Conservation (phyloP, 2,797 vertebrate species). For the Hydrolagus colliei region DNA sequence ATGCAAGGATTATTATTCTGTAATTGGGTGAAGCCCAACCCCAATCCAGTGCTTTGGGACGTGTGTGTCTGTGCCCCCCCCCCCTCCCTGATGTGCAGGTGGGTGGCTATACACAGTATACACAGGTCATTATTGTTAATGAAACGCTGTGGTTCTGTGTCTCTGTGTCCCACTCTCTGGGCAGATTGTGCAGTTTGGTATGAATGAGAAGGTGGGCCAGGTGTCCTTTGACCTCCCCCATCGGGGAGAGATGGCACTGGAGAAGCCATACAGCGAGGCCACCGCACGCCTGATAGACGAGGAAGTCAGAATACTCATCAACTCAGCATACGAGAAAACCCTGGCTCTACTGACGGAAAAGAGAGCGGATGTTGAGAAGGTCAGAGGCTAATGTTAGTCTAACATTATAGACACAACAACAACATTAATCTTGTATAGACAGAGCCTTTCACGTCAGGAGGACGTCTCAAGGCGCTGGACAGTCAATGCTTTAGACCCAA, state of each 20-base stretch:
- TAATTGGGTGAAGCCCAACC: no score
- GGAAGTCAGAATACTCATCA: constrained; percentile 77
- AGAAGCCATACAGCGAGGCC: constrained; percentile 93
- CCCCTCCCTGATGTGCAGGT: no score
- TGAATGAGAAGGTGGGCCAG: constrained; percentile 91
- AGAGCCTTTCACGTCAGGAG: no score
- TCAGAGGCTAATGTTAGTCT: constrained; percentile 40
- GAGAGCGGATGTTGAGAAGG: constrained; percentile 86
- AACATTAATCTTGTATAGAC: no score
- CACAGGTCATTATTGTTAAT: background rate
- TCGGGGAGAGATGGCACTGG: constrained; percentile 85
- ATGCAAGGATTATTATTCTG: no score
- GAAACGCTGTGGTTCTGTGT: no score
- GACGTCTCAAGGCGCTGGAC: no score
- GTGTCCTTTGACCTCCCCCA: constrained; percentile 90
- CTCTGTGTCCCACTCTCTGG: background rate
- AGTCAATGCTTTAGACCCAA: no score
- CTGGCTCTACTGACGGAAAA: constrained; percentile 67
- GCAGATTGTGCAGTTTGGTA: constrained; percentile 94
- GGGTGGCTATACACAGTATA: no score
- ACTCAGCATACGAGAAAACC: constrained; percentile 71
- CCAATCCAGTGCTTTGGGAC: no score
- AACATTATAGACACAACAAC: background rate
- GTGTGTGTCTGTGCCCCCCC: no score
- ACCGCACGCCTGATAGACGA: constrained; percentile 85